These are phyloP conservation scores for Urocolius indicus DNA, from an alignment of 2,113 vertebrate genomes.

Conservation along the genomic window DNA sequence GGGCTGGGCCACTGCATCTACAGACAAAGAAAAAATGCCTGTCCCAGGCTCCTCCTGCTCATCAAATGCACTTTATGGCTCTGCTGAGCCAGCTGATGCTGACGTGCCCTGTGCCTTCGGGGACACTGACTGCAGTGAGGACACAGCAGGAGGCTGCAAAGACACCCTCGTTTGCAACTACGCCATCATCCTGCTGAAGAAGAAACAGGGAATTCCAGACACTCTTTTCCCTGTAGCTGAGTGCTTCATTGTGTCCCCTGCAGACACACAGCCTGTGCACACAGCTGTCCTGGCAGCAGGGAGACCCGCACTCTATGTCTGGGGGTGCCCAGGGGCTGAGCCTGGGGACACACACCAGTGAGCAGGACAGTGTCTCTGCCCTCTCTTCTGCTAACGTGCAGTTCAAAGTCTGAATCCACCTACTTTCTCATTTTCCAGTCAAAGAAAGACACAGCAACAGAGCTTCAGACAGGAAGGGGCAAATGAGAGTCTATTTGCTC, in stretches of 20 bases:
- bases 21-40: neutral
- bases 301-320: neutral
- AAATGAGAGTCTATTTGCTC: rapidly evolving
- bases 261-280: rapidly evolving
- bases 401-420: neutral
- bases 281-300: neutral
- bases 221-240: rapidly evolving
- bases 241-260: neutral
- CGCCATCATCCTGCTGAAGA: neutral
- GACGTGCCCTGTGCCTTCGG: neutral
- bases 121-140: neutral
- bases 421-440: neutral
- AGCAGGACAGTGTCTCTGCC: neutral
- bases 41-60: neutral
- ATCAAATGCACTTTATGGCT: neutral
- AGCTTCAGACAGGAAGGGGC: neutral
- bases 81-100: neutral
- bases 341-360: neutral
- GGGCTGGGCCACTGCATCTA: rapidly evolving
- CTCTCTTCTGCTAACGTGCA: neutral
- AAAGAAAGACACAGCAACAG: neutral
- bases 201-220: neutral
- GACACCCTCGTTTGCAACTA: neutral
- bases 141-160: rapidly evolving
- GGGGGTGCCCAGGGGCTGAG: neutral